Evolutionary conservation across 2,888 invertebrate genomes (phyloP), one percentile per base, ranked within the genome.

Genomic region (Petrolisthes manimaculis): DNA sequence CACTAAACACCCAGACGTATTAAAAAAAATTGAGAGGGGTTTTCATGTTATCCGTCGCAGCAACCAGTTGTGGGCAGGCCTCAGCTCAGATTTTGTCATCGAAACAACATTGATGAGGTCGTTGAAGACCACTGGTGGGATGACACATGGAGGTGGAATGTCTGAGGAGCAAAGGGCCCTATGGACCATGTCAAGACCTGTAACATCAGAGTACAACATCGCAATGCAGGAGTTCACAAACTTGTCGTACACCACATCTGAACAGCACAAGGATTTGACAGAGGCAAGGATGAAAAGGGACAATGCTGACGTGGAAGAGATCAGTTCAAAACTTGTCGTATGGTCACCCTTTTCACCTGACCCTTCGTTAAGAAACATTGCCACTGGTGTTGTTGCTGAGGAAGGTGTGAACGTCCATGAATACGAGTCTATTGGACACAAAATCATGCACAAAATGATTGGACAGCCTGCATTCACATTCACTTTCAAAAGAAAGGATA

Each of bases 181-280:
- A 6, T 79, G 78, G 78, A 79, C 78, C 78, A 79, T 53, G 78
- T 79, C n/a, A 53, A 79, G 54, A 4, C 53, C 78, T 54, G 54
- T 79, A n/a, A 79, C 78, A 79, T 51, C 78, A 51, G 78, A 79
- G 54, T 79, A 79, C 78, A 51, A 79, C 78, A 79, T 79, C 5
- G 78, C 78, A 79, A 79, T 79, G 78, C 78, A 79, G n/a, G 78
- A 79, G 78, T 79, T 79, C 54, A 54, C 78, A 53, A 53, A 54
- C 78, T 5, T 79, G 54, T 53, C 78, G 54, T 79, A 5, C 78
- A 79, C 21, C 4, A 53, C 53, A 54, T 79, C 78, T 14, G 78
- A 53, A 53, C 78, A 79, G 78, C 78, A 79, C 77, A 77, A 77
- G 53, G 77, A 77, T 24, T 77, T 51, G 53, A 77, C 77, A 12